Base-by-base conservation (phyloP, 2,797 vertebrate genomes). In the Lindbergichthys nudifrons region DNA sequence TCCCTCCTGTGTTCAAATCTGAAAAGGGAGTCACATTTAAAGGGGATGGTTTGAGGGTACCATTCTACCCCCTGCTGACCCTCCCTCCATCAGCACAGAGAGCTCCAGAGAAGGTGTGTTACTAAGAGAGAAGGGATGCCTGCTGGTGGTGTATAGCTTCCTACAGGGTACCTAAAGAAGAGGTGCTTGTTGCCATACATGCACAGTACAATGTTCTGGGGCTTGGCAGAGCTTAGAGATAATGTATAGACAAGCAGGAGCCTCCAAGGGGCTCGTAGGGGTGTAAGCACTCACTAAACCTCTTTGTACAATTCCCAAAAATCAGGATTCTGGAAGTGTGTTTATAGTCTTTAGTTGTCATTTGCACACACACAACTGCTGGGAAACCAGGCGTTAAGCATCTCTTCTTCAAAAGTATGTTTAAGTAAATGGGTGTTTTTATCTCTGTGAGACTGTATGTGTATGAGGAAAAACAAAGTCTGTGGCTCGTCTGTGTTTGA, bases 101-200 rank as follows among this genome's bases (percentile, higher is more conserved):
- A 74, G 65, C 45, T 59, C 0, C 8, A 73, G 66, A 70, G 73
- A n/a, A 78, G 50, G 60, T 36, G 56, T 19, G 50, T 67, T 52
- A 60, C 75, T 68, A 47, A 63, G 57, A 68, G 42, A 41, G 48
- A 43, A 18, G 16, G 26, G 41, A 19, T 39, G 75, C 70, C 70
- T 88, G 91, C 91, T 93, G 92, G 90, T 90, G 90, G 79, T 72
- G 79, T 81, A 47, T 80, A 82, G 74, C 66, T 83, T 69, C 75
- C 84, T 82, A 81, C 32, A 64, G 72, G 50, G 71, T 51, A 54
- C 39, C 61, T 66, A 73, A 67, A 74, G 43, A 77, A 79, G 83
- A 80, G 75, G 62, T 58, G 73, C 70, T 83, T 70, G 69, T 63
- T 77, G 68, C 77, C 77, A 82, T 57, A 81, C 75, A 80, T 26